phyloP scores from a whole-genome alignment of 2,113 vertebrate species.

The Colius striatus region DNA sequence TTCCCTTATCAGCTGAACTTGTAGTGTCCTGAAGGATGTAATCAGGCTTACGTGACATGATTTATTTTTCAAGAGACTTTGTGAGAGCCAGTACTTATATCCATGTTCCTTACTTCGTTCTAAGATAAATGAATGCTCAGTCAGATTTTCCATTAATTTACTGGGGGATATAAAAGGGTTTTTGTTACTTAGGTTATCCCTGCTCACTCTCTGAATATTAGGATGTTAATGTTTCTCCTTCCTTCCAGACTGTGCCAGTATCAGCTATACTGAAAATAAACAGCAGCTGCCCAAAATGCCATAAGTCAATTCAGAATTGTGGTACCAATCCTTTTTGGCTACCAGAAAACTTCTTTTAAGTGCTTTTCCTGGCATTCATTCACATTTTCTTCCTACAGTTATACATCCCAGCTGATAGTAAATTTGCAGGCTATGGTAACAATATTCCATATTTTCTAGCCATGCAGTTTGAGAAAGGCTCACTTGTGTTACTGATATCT shows the following conservation, averaged over 20 bases:
- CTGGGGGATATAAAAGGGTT: neutral
- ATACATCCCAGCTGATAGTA: neutral
- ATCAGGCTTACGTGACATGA: conserved; percentile 26
- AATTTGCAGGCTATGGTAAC: neutral
- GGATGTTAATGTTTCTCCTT: neutral
- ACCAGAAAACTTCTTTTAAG: neutral
- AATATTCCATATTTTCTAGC: neutral
- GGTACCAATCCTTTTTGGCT: neutral
- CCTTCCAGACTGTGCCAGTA: neutral
- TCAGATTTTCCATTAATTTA: conserved; percentile 34
- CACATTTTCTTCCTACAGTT: neutral
- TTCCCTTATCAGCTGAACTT: conserved; percentile 23
- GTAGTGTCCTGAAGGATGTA: conserved; percentile 18
- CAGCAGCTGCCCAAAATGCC: neutral
- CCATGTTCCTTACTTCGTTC: neutral
- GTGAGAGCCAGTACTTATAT: neutral
- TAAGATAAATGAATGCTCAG: conserved; percentile 12
- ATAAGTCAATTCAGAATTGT: neutral
- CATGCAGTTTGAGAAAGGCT: neutral
- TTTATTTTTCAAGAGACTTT: neutral
- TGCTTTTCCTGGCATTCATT: neutral
- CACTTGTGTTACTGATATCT: neutral
- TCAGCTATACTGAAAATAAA: neutral
- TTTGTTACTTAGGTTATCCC: neutral
- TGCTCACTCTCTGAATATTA: neutral